Conservation (phyloP, 2,888 invertebrate genomes). For the Tridacna gigas region DNA sequence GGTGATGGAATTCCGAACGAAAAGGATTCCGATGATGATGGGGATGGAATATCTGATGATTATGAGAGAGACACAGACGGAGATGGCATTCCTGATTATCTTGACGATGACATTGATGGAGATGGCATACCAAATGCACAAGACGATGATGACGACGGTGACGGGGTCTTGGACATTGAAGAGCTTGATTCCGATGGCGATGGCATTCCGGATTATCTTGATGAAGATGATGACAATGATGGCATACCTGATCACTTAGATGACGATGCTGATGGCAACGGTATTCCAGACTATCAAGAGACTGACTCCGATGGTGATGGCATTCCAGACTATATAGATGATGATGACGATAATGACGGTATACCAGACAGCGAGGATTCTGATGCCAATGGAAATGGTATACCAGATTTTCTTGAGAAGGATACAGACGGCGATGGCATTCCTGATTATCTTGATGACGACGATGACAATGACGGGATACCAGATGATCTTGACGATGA, state of each 20-base stretch:
- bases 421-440: constrained; percentile 74
- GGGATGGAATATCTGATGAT: constrained; percentile 77
- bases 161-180: constrained; percentile 70
- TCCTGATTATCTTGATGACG: constrained; percentile 71
- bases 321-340: constrained; percentile 75
- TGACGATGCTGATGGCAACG: constrained; percentile 71
- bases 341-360: constrained; percentile 71
- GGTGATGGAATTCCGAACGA: constrained; percentile 80
- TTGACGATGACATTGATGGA: constrained; percentile 75
- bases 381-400: constrained; percentile 80
- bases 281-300: constrained; percentile 66
- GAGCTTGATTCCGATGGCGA: constrained; percentile 78
- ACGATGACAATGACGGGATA: constrained; percentile 78
- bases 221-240: constrained; percentile 72
- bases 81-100: constrained; percentile 79
- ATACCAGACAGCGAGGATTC: constrained; percentile 74
- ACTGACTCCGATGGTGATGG: constrained; percentile 79
- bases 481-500: constrained; percentile 71
- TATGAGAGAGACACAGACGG: constrained; percentile 75
- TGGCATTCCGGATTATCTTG: constrained; percentile 77
- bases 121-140: constrained; percentile 78
- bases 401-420: constrained; percentile 72
- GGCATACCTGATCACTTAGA: constrained; percentile 72
- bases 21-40: constrained; percentile 75
- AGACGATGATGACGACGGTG: constrained; percentile 78